These are phyloP conservation scores for Esperia sulphurella DNA, from an alignment of 2,888 invertebrate genomes.

Conservation along the genomic window DNA sequence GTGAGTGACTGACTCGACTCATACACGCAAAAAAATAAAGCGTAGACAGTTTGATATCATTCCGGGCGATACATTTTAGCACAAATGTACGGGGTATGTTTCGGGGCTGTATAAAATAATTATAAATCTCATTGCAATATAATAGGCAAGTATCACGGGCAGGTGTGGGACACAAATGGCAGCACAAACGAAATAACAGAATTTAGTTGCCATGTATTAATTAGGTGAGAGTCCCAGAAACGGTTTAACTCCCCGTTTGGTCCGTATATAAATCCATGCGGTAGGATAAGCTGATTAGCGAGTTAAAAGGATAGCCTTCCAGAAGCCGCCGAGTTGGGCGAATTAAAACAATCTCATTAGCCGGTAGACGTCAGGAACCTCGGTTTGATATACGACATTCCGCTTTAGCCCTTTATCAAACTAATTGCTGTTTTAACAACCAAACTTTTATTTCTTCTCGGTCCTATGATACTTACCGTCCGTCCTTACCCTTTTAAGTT, in stretches of 20 bases:
- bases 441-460: neutral
- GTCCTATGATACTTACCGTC: too few relatives aligned
- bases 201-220: conserved; percentile 25
- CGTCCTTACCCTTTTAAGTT: too few relatives aligned
- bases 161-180: neutral
- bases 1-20: too few relatives aligned
- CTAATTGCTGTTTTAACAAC: conserved; percentile 23
- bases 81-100: too few relatives aligned
- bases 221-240: conserved; percentile 34
- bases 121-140: too few relatives aligned
- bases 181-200: conserved; percentile 2
- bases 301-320: conserved; percentile 53
- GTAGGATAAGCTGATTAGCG: conserved; percentile 63
- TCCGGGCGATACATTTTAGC: too few relatives aligned
- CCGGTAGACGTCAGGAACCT: conserved; percentile 37
- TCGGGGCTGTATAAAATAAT: too few relatives aligned
- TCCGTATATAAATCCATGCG: conserved; percentile 48
- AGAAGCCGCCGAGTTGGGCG: conserved; percentile 30
- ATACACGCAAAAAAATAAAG: too few relatives aligned
- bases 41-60: too few relatives aligned
- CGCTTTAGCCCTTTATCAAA: conserved; percentile 21
- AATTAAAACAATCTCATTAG: conserved; percentile 64
- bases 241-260: conserved; percentile 33
- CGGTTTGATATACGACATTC: conserved; percentile 33
- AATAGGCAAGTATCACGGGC: too few relatives aligned